Conservation (phyloP, 2,797 vertebrate species). For the Taeniopygia guttata region DNA sequence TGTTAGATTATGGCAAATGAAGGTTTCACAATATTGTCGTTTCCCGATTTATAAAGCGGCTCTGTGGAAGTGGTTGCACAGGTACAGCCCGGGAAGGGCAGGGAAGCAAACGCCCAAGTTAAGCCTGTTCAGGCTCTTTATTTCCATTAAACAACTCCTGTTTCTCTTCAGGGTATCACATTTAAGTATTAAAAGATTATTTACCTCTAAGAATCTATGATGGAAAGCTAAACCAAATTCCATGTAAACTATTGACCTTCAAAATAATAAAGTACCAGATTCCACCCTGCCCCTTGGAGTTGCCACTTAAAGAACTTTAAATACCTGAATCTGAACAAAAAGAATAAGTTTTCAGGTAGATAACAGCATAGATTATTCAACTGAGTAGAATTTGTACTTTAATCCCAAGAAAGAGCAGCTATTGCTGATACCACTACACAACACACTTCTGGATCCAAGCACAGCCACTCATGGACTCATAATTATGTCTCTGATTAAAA, state of each 20-base stretch:
- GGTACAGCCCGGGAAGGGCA: neutral
- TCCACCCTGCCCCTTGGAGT: too few relatives aligned
- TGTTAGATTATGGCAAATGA: too few relatives aligned
- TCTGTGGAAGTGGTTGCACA: fast-evolving
- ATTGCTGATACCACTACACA: fast-evolving
- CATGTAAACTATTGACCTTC: neutral
- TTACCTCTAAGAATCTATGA: neutral
- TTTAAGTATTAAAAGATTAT: neutral
- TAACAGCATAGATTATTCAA: fast-evolving
- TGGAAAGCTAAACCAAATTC: neutral
- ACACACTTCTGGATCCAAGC: neutral
- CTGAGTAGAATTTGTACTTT: neutral
- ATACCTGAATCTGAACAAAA: fast-evolving
- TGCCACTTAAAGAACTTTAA: neutral
- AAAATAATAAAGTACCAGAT: neutral
- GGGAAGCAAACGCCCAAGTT: neutral
- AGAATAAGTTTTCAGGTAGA: fast-evolving
- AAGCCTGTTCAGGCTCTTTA: neutral
- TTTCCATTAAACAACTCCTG: neutral
- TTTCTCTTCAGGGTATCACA: fast-evolving
- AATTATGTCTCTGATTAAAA: neutral
- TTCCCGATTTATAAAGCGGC: neutral
- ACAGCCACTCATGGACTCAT: fast-evolving
- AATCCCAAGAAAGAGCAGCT: neutral
- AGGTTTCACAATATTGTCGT: too few relatives aligned